These are phyloP conservation scores for Remorina albescens DNA, from an alignment of 2,797 vertebrate genomes.

Conservation along the genomic window DNA sequence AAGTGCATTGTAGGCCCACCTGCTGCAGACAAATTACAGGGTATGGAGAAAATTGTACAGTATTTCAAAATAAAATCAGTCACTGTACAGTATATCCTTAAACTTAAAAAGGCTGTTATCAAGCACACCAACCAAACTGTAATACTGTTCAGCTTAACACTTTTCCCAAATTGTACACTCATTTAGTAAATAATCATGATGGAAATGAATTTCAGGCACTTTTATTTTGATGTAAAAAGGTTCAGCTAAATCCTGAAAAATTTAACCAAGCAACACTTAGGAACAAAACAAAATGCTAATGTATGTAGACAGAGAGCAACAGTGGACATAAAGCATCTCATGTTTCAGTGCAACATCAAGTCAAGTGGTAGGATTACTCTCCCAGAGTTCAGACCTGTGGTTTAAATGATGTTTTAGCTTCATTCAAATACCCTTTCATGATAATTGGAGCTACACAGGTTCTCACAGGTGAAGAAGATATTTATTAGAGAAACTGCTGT, in stretches of 20 bases:
- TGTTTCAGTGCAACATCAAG: too few species aligned
- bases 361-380: too few species aligned
- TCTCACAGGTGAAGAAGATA: constrained; percentile 26
- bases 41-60: constrained; percentile 70
- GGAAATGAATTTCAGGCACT: not conserved
- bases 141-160: constrained; percentile 30
- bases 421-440: constrained; percentile 35
- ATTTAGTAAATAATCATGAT: constrained; percentile 27
- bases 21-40: constrained; percentile 74
- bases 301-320: too few species aligned
- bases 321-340: too few species aligned
- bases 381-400: constrained; percentile 76
- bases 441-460: constrained; percentile 22
- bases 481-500: not conserved
- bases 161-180: constrained; percentile 15
- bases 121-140: constrained; percentile 18
- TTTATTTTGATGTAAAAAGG: not conserved
- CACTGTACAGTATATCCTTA: constrained; percentile 58
- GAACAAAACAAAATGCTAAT: too few species aligned
- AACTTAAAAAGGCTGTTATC: constrained; percentile 70
- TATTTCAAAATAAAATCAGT: constrained; percentile 60
- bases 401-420: constrained; percentile 60
- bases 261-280: too few species aligned
- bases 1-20: constrained; percentile 56
- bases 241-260: too few species aligned